Evolutionary conservation across 1,140 invertebrate species (phyloP), one percentile per base, ranked within the genome.

Genomic region (Drosophila parabipectinata): DNA sequence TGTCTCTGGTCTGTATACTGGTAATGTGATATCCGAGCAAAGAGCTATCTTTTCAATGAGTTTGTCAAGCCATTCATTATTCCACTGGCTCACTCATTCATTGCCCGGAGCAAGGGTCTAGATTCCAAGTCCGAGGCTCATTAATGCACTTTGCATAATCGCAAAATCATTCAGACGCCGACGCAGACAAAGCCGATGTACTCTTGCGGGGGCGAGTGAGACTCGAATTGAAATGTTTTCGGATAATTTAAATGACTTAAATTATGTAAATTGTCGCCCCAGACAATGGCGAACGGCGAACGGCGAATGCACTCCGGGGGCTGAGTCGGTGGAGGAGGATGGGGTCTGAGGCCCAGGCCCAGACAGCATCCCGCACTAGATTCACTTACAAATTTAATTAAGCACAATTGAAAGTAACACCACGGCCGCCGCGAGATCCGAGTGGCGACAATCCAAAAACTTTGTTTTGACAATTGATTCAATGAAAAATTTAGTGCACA

Each of bases 311-410:
- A 67, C 45, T 67, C 41, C 41, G 44, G 15, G 24, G 45, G 59
- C 45, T 44, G 12, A 12, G 32, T 9, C 1, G 12, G 15, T 30
- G 30, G 54, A 10, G 3, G 41, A 12, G 32, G 45, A 34, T 18
- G 60, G 28, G 39, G 48, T 6, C 8, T 4, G 41, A 18, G 2
- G 8, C 39, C 30, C 26, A 47, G 45, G 37, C 32, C 51, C 67
- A 67, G 71, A 68, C 34, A 44, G 45, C 48, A 44, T 72, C 82
- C 79, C 83, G 88, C 88, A 90, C 88, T 85, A 91, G 89, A 91
- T 91, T 91, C 89, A 87, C 89, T 91, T 91, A 91, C 89, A 91
- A 91, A 91, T 91, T 91, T 91, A 91, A 91, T 91, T 91, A 91
- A 91, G 79, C 77, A 87, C 89, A 91, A 91, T 91, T 91, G 89